Conservation (phyloP, 2,113 vertebrate genomes). For the Synchiropus splendidus region DNA sequence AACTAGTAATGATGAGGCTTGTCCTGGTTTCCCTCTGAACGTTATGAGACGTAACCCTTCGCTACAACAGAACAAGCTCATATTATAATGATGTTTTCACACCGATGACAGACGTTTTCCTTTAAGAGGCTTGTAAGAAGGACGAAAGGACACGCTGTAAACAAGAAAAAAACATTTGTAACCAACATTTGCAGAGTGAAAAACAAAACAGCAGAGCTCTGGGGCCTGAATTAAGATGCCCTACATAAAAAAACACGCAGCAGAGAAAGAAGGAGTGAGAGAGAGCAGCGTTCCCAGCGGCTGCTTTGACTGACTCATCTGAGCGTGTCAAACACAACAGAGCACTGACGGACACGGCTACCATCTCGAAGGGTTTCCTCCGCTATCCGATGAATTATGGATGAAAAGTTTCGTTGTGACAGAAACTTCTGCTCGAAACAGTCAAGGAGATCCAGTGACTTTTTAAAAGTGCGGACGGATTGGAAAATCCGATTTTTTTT, state of each 20-base stretch:
- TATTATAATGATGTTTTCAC: no score
- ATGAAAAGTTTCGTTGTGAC: slow-evolving; percentile 14
- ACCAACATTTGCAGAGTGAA: background rate
- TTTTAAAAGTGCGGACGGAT: no score
- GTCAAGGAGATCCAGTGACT: no score
- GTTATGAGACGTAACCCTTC: no score
- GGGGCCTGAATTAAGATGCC: slow-evolving; percentile 23
- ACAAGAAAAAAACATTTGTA: slow-evolving; percentile 16
- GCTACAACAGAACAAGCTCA: no score
- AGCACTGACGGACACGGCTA: slow-evolving; percentile 27
- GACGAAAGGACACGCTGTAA: slow-evolving; percentile 1
- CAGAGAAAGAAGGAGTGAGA: slow-evolving; percentile 3
- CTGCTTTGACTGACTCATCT: slow-evolving; percentile 20
- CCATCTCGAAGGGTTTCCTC: slow-evolving; percentile 19
- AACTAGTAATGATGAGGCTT: no score
- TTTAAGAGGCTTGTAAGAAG: no score
- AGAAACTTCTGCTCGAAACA: slow-evolving; percentile 2
- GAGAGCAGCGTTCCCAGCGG: slow-evolving; percentile 18
- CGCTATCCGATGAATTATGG: slow-evolving; percentile 34
- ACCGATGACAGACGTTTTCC: no score
- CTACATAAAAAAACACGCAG: slow-evolving; percentile 9
- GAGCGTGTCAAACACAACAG: slow-evolving; percentile 18
- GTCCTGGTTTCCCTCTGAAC: no score
- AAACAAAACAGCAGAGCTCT: slow-evolving; percentile 13
- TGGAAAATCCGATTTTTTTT: no score